These are phyloP conservation scores for Reticulitermes speratus DNA, from an alignment of 1,140 invertebrate species.

Conservation along the genomic window DNA sequence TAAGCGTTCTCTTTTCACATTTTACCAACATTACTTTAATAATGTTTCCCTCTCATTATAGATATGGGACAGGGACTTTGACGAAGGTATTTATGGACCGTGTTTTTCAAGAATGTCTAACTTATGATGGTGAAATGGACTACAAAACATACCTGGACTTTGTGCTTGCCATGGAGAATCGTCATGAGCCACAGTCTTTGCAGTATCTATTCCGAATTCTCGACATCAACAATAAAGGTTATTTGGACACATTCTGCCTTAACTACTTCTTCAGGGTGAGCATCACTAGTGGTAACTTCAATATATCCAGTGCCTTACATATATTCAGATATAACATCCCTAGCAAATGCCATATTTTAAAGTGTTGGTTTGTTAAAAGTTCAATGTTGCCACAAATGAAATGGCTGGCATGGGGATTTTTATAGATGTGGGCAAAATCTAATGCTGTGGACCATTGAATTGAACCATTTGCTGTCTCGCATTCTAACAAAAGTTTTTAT, in stretches of 20 bases:
- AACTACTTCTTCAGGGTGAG: slow-evolving; percentile 89
- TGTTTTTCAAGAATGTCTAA: slow-evolving; percentile 93
- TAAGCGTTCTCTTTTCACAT: no score
- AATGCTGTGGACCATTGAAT: no score
- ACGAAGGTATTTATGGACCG: slow-evolving; percentile 89
- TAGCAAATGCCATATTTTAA: no score
- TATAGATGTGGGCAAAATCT: no score
- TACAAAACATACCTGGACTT: slow-evolving; percentile 97
- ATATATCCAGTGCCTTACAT: no score
- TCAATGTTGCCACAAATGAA: no score
- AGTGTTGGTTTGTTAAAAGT: no score
- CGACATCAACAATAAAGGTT: slow-evolving; percentile 86
- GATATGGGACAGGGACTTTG: slow-evolving; percentile 89
- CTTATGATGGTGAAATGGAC: slow-evolving; percentile 96
- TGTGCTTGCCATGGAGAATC: slow-evolving; percentile 90
- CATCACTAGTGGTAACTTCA: no score
- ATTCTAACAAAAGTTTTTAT: no score
- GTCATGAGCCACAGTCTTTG: slow-evolving; percentile 85
- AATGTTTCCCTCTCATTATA: slow-evolving; percentile 43
- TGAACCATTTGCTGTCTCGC: no score
- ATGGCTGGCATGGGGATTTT: no score
- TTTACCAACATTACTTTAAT: no score
- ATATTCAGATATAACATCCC: background rate
- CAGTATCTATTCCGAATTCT: slow-evolving; percentile 91
- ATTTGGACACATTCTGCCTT: slow-evolving; percentile 85